Evolutionary conservation across 2,888 invertebrate genomes (phyloP).

Genomic region (Adineta ricciae): DNA sequence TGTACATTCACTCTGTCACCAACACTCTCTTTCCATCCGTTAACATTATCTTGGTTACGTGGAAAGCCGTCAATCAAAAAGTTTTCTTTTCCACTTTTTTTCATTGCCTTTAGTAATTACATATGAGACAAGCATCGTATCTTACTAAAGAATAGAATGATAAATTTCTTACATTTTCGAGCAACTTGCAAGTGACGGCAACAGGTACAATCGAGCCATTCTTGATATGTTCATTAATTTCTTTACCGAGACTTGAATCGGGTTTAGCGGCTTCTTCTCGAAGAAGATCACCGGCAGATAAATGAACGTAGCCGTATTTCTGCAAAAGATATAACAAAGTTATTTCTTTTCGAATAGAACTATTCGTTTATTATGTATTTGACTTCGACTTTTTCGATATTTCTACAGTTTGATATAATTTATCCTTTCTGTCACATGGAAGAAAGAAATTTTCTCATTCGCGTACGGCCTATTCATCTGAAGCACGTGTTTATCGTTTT

Average conservation of each 20-base stretch:
- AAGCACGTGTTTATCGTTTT: too few species aligned
- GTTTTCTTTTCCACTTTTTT: constrained; percentile 49
- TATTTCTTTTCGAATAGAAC: not conserved
- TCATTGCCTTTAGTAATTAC: constrained; percentile 47
- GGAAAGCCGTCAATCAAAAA: constrained; percentile 98
- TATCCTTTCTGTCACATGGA: too few species aligned
- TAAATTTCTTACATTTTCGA: constrained; percentile 68
- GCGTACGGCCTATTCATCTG: too few species aligned
- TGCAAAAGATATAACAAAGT: constrained; percentile 37
- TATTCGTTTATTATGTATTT: too few species aligned
- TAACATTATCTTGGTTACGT: constrained; percentile 84
- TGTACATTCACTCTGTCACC: constrained; percentile 68
- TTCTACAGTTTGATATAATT: too few species aligned
- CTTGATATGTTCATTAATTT: constrained; percentile 80
- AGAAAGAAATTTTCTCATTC: too few species aligned
- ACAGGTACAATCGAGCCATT: constrained; percentile 94
- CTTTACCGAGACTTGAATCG: constrained; percentile 71
- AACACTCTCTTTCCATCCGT: constrained; percentile 81
- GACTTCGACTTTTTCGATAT: too few species aligned
- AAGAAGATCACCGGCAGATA: constrained; percentile 69
- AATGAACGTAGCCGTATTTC: constrained; percentile 54
- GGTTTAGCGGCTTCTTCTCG: constrained; percentile 69
- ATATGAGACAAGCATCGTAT: not conserved
- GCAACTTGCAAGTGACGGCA: constrained; percentile 86
- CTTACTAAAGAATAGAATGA: not conserved